phyloP scores from a whole-genome alignment of 2,888 invertebrate genomes.

The Eupithecia dodoneata region DNA sequence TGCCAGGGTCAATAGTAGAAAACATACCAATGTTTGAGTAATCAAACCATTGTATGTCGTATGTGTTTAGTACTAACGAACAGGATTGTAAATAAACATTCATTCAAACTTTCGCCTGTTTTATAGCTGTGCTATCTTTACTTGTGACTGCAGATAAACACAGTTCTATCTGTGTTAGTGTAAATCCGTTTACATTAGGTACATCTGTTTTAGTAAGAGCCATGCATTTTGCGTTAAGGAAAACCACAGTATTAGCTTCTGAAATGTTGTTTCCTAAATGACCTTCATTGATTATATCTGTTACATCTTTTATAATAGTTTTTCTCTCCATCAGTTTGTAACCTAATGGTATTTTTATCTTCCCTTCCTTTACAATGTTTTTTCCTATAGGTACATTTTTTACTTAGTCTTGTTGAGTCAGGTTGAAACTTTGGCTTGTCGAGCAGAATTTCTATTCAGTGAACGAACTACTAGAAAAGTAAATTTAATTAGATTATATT shows the following conservation, averaged over 20 bases:
- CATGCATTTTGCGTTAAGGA: slow-evolving; percentile 16
- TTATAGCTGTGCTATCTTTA: background rate
- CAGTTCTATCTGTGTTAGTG: background rate
- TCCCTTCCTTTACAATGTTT: background rate
- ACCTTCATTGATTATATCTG: background rate
- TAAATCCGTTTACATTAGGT: slow-evolving; percentile 1
- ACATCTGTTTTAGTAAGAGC: background rate
- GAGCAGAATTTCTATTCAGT: too few relatives aligned
- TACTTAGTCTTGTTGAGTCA: too few relatives aligned
- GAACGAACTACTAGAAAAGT: too few relatives aligned
- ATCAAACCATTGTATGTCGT: background rate
- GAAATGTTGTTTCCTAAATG: background rate
- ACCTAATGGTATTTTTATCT: background rate
- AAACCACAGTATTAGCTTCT: slow-evolving; percentile 18
- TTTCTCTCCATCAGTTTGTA: background rate
- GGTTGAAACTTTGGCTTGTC: too few relatives aligned
- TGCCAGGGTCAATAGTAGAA: slow-evolving; percentile 1
- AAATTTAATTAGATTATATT: too few relatives aligned
- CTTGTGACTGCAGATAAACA: background rate
- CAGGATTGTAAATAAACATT: slow-evolving; percentile 4
- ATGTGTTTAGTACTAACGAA: background rate
- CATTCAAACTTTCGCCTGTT: slow-evolving; percentile 8
- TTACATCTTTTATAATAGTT: background rate
- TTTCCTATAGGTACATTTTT: too few relatives aligned
- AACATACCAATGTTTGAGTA: background rate